Evolutionary conservation across 1,140 invertebrate species (phyloP).

Genomic region (Teleopsis dalmanni): DNA sequence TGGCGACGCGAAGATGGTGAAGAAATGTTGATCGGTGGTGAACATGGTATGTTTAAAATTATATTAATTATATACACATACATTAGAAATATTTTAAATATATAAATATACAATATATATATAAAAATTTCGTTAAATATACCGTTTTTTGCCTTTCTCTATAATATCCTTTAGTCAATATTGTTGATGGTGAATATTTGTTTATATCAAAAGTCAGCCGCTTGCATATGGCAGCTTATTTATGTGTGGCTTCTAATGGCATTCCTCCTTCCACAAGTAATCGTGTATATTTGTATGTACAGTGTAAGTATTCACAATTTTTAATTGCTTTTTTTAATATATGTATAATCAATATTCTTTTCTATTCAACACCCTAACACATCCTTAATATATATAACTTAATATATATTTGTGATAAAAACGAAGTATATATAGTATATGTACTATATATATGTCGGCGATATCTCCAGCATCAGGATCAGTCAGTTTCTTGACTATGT

Average conservation of each 20-base stretch:
- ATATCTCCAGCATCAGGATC: too few relatives aligned
- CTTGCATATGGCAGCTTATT: constrained; percentile 82
- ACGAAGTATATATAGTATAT: too few relatives aligned
- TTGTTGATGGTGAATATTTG: constrained; percentile 75
- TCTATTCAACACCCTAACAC: too few relatives aligned
- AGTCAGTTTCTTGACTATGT: too few relatives aligned
- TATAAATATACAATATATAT: too few relatives aligned
- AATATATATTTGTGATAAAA: too few relatives aligned
- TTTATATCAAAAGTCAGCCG: constrained; percentile 81
- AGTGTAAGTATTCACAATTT: constrained; percentile 90
- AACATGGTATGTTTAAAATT: constrained; percentile 54
- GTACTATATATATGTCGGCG: too few relatives aligned
- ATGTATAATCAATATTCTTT: too few relatives aligned
- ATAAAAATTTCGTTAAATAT: too few relatives aligned
- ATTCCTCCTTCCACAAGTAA: constrained; percentile 83
- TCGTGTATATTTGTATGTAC: constrained; percentile 71
- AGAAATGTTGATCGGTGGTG: constrained; percentile 77
- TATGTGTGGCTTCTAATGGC: constrained; percentile 80
- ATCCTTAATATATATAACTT: too few relatives aligned
- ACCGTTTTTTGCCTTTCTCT: neutral
- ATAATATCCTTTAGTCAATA: constrained; percentile 56
- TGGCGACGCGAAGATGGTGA: constrained; percentile 84
- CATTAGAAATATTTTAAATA: neutral
- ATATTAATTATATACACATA: neutral
- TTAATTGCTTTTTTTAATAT: too few relatives aligned